Evolutionary conservation across 2,888 invertebrate species (phyloP).

Genomic region (Calliscelio sp.): DNA sequence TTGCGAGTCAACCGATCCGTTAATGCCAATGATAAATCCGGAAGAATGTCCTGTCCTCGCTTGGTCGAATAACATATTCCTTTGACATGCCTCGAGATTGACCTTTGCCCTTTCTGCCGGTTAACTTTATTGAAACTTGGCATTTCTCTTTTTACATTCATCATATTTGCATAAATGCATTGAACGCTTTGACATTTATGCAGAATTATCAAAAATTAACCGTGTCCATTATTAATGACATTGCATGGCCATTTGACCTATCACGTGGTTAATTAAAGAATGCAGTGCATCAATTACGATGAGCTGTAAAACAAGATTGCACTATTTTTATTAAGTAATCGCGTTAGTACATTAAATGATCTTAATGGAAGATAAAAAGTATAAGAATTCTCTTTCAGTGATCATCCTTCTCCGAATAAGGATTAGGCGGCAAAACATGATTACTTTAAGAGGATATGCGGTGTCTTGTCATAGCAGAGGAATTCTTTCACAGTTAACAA

Average conservation of each 20-base stretch:
- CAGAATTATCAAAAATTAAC: no score
- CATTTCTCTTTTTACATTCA: constrained; percentile 24
- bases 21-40: constrained; percentile 57
- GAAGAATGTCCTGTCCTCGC: constrained; percentile 39
- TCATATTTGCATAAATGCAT: constrained; percentile 24
- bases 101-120: constrained; percentile 16
- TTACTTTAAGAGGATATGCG: constrained; percentile 34
- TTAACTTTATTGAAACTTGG: constrained; percentile 1
- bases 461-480: constrained; percentile 5
- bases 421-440: constrained; percentile 40
- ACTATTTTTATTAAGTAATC: constrained; percentile 33
- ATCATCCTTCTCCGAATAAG: constrained; percentile 36
- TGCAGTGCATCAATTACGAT: constrained; percentile 11
- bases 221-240: no score
- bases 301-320: constrained; percentile 22
- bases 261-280: no score
- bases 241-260: no score
- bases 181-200: neutral
- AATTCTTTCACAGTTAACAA: constrained; percentile 34
- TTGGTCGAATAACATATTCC: constrained; percentile 16
- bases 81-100: constrained; percentile 9
- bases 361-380: constrained; percentile 17
- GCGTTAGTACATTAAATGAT: constrained; percentile 30
- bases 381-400: constrained; percentile 9
- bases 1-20: constrained; percentile 24